phyloP scores from a whole-genome alignment of 2,113 vertebrate species.

The Phainopepla nitens region DNA sequence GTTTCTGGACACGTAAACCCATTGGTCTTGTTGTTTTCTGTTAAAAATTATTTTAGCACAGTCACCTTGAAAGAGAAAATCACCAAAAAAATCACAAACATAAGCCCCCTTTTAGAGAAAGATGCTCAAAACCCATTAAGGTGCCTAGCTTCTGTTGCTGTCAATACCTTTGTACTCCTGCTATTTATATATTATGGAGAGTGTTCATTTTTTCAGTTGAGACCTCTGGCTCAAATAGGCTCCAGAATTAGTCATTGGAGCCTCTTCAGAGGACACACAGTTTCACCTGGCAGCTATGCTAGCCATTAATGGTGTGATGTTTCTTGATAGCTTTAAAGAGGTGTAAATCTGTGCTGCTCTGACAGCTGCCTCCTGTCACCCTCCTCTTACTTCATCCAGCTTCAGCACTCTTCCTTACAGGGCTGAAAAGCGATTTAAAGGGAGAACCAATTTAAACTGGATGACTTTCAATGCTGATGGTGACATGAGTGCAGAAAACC shows the following conservation, averaged over 20 bases:
- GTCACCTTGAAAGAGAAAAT: background rate
- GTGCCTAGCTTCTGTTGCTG: background rate
- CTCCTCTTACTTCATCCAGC: background rate
- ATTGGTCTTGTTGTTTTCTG: background rate
- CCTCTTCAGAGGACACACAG: background rate
- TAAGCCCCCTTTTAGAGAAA: background rate
- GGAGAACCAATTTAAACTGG: background rate
- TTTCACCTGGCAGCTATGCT: background rate
- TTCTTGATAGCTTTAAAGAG: background rate
- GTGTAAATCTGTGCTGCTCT: background rate
- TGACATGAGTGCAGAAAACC: background rate
- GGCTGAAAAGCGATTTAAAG: background rate
- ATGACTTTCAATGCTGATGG: background rate
- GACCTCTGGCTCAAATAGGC: background rate
- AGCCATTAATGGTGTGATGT: background rate
- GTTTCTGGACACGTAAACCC: background rate
- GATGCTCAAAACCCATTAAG: background rate
- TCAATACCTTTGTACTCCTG: background rate
- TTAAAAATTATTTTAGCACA: background rate
- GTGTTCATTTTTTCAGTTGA: background rate
- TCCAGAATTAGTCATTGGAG: background rate
- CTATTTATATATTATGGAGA: background rate
- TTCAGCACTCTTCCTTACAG: background rate
- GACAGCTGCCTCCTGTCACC: background rate
- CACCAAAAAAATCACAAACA: accelerated